These are phyloP conservation scores for Chaenogobius annularis DNA, from an alignment of 2,113 vertebrate genomes.

Conservation along the genomic window DNA sequence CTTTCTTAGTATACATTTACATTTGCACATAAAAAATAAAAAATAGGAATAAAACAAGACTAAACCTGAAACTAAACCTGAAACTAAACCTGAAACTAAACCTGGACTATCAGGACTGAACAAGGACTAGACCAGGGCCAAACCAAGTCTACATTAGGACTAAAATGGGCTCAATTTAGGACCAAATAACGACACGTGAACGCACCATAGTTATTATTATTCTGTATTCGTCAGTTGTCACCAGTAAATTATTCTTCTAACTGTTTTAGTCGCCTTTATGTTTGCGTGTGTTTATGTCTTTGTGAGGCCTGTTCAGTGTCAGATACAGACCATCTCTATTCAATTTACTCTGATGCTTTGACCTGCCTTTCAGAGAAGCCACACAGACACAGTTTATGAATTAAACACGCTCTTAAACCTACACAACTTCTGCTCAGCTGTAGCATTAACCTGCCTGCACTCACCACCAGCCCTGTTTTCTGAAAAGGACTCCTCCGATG, in stretches of 20 bases:
- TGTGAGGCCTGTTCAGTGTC: conserved; percentile 19
- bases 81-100: no score
- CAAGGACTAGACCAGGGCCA: no score
- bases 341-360: conserved; percentile 29
- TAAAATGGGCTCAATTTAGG: no score
- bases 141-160: no score
- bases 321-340: conserved; percentile 44
- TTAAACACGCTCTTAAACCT: neutral
- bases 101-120: no score
- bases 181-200: no score
- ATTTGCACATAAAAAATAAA: no score
- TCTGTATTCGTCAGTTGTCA: neutral
- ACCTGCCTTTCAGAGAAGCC: conserved; percentile 17
- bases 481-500: neutral
- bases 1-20: no score
- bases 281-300: conserved; percentile 10
- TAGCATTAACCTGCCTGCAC: conserved; percentile 5
- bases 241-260: neutral
- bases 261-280: conserved; percentile 9
- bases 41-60: no score
- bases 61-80: no score
- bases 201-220: no score
- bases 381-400: conserved; percentile 1
- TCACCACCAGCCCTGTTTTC: neutral
- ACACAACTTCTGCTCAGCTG: neutral